Conservation (phyloP, 2,888 invertebrate genomes). For the Leptopterna dolabrata region DNA sequence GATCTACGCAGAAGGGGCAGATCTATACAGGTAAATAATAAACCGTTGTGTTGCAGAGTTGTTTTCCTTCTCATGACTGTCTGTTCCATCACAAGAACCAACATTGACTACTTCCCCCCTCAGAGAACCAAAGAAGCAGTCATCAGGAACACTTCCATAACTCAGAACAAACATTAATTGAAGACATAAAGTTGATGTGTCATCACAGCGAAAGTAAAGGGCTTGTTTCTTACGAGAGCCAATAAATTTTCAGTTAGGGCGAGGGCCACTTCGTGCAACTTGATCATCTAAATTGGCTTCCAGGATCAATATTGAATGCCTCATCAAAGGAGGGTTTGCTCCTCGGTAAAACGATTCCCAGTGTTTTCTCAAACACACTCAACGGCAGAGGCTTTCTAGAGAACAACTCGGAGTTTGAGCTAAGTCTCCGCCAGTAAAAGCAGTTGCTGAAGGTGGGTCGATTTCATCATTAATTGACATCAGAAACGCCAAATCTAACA, state of each 20-base stretch:
- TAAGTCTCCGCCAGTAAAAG: not conserved
- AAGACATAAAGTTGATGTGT: not conserved
- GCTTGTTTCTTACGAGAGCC: not conserved
- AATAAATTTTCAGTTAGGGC: conserved; percentile 51
- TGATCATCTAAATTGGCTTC: conserved; percentile 53
- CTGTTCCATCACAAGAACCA: too few relatives aligned
- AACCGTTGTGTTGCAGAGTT: too few relatives aligned
- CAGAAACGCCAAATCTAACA: not conserved
- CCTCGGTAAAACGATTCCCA: not conserved
- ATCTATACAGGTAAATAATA: too few relatives aligned
- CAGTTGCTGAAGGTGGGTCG: not conserved
- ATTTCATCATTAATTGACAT: not conserved
- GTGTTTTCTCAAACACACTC: conserved; percentile 21
- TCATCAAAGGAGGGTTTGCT: conserved; percentile 34
- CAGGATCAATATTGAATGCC: conserved; percentile 49
- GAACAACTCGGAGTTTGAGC: not conserved
- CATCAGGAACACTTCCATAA: not conserved
- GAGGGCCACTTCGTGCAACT: conserved; percentile 34
- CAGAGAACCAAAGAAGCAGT: not conserved
- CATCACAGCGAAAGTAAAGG: not conserved
- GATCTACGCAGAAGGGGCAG: too few relatives aligned
- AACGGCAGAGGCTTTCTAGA: not conserved
- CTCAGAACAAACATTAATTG: not conserved
- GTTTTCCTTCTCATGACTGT: too few relatives aligned
- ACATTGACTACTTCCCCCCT: not conserved